These are phyloP conservation scores for Tetramorium simillimum DNA, from an alignment of 1,140 invertebrate genomes.

Conservation along the genomic window DNA sequence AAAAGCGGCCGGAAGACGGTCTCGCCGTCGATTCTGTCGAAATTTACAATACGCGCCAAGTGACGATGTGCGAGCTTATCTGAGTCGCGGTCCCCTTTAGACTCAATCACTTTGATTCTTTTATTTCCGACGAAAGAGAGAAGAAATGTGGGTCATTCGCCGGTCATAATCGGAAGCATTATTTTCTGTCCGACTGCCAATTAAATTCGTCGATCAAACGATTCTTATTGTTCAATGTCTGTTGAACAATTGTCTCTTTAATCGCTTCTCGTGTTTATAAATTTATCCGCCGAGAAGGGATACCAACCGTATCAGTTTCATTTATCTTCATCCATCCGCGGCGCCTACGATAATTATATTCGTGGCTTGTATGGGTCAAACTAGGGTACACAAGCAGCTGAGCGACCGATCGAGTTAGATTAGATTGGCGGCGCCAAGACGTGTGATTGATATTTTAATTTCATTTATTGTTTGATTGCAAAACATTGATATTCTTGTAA, in stretches of 20 bases:
- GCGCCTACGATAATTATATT: slow-evolving; percentile 43
- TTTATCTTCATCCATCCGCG: slow-evolving; percentile 33
- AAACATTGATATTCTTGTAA: neutral
- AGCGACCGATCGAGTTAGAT: neutral
- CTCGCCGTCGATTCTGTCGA: slow-evolving; percentile 64
- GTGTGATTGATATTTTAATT: neutral
- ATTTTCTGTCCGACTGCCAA: neutral
- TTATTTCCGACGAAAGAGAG: neutral
- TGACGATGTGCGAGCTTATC: neutral
- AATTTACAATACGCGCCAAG: slow-evolving; percentile 57
- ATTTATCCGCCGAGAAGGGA: neutral
- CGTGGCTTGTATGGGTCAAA: neutral
- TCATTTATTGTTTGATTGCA: neutral
- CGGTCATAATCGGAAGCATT: neutral
- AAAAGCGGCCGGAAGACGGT: slow-evolving; percentile 71
- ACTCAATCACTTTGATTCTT: neutral
- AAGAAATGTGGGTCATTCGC: neutral
- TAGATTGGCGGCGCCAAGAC: neutral
- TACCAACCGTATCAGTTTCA: slow-evolving; percentile 12
- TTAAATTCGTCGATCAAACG: neutral
- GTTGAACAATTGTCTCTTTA: slow-evolving; percentile 15
- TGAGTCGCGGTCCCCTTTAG: neutral
- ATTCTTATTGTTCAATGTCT: neutral
- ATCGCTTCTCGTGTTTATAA: slow-evolving; percentile 6
- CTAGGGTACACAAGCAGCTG: neutral